Percentiles rank a stretch among this genome's conserved stretches.
These are phyloP conservation scores for Buceros bicornis DNA, from an alignment of 2,797 vertebrate species.

Conservation along the genomic window DNA sequence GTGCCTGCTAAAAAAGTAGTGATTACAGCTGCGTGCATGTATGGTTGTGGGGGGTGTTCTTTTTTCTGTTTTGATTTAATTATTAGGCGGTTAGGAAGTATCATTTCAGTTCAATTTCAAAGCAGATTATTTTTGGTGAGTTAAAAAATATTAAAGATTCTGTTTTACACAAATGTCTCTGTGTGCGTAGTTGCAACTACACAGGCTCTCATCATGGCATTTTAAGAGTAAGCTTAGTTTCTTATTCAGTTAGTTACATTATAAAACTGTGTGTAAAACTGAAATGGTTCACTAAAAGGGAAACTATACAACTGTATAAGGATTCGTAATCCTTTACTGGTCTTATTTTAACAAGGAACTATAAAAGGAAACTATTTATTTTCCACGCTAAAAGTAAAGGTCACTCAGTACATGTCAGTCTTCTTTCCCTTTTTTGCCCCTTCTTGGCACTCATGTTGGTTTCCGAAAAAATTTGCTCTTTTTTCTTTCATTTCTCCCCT, in stretches of 20 bases:
- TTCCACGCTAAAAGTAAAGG: constrained; percentile 69
- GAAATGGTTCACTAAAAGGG: constrained; percentile 33
- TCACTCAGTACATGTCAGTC: constrained; percentile 62
- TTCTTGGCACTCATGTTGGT: constrained; percentile 6
- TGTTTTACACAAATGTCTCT: not conserved
- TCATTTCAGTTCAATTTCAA: not conserved
- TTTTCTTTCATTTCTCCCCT: constrained; percentile 49
- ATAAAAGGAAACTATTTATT: constrained; percentile 69
- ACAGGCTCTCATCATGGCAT: not conserved
- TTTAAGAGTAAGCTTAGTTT: not conserved
- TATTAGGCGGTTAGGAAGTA: not conserved
- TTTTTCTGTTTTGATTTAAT: constrained; percentile 36
- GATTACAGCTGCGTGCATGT: constrained; percentile 8
- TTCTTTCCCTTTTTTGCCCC: not conserved
- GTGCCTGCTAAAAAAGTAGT: not conserved
- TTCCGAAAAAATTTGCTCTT: constrained; percentile 52
- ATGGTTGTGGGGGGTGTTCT: not conserved
- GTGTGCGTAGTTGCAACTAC: not conserved
- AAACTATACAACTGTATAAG: constrained; percentile 40
- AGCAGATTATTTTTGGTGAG: not conserved
- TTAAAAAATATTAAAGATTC: not conserved
- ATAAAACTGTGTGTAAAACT: constrained; percentile 55
- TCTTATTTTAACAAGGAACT: constrained; percentile 64
- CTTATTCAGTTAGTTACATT: not conserved
- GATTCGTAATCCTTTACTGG: constrained; percentile 49